Evolutionary conservation across 2,113 vertebrate genomes (phyloP), one percentile per base, ranked within the genome.

Genomic region (Tragelaphus imberbis): DNA sequence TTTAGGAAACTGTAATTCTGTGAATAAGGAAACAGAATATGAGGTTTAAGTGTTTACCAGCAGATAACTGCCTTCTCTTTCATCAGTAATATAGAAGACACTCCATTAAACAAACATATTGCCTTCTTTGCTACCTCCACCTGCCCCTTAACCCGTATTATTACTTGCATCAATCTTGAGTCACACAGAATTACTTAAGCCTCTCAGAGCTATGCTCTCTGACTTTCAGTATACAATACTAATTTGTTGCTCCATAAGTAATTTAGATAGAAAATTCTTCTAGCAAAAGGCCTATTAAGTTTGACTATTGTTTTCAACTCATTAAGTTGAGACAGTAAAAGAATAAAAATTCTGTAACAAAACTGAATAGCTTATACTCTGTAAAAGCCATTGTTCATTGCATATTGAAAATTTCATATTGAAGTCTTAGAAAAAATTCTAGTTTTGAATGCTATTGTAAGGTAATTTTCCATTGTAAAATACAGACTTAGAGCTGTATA

Each of bases 141-240:
- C 84, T 96, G 58, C 84, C 63, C 93, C 95, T 97, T 98, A 97
- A 96, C 94, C 86, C 55, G 53, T 93, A 88, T 98, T 98, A 98
- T 96, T 98, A 92, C 53, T 97, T 95, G 61, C 93, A 98, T 98
- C 96, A 97, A 96, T 98, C 97, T 97, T 96, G 84, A 98, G 59
- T 98, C 94, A 90, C 82, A 90, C 6, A 91, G 84, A 96, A 93
- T 94, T 86, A 88, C 47, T 61, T 97, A 95, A 61, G 58, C 7
- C 49, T 88, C 51, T 86, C 88, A 82, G 84, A 90, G 53, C 23
- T 82, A 49, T 5, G 33, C 79, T 94, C 82, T 91, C 44, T 94
- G 71, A 89, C 68, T 96, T 97, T 91, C 68, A 44, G 44, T 44
- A 6, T 44, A 44, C 44, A 44, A 44, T 44, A 44, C 44, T 44